These are phyloP conservation scores for Hipposideros larvatus DNA, from an alignment of 2,797 vertebrate genomes.

Conservation along the genomic window DNA sequence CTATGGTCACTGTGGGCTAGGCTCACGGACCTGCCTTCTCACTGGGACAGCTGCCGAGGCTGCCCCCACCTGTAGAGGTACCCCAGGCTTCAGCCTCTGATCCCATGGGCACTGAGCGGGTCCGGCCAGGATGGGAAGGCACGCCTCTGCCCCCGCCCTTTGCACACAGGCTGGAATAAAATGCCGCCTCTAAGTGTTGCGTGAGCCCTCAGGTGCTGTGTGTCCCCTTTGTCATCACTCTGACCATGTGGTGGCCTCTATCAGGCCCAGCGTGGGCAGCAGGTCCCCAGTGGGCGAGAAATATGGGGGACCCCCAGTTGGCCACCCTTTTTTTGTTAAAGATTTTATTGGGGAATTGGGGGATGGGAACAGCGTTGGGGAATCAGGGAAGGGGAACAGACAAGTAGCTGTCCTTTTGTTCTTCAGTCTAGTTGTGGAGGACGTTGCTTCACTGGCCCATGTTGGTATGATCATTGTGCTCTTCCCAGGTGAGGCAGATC, in stretches of 20 bases:
- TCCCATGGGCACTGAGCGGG: not conserved
- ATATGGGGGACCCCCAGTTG: too few species aligned
- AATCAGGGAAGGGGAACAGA: too few species aligned
- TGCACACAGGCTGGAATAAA: fast-evolving
- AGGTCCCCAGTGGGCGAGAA: not conserved
- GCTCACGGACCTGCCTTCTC: not conserved
- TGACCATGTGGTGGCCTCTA: fast-evolving
- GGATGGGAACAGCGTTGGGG: too few species aligned
- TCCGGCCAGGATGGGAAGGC: fast-evolving
- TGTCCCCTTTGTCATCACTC: not conserved
- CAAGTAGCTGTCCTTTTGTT: too few species aligned
- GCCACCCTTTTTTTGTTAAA: not conserved
- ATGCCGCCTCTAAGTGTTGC: not conserved
- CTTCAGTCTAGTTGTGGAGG: too few species aligned
- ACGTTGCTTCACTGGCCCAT: too few species aligned
- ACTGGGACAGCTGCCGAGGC: not conserved
- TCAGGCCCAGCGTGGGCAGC: not conserved
- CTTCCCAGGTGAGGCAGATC: too few species aligned
- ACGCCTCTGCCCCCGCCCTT: fast-evolving
- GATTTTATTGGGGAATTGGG: too few species aligned
- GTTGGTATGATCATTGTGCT: too few species aligned
- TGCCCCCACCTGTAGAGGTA: not conserved
- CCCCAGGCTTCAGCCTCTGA: not conserved
- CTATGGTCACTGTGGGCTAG: not conserved
- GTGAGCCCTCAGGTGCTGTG: fast-evolving